Evolutionary conservation across 1,140 invertebrate species (phyloP), one percentile per base, ranked within the genome.

Genomic region (Diachasma alloeum): DNA sequence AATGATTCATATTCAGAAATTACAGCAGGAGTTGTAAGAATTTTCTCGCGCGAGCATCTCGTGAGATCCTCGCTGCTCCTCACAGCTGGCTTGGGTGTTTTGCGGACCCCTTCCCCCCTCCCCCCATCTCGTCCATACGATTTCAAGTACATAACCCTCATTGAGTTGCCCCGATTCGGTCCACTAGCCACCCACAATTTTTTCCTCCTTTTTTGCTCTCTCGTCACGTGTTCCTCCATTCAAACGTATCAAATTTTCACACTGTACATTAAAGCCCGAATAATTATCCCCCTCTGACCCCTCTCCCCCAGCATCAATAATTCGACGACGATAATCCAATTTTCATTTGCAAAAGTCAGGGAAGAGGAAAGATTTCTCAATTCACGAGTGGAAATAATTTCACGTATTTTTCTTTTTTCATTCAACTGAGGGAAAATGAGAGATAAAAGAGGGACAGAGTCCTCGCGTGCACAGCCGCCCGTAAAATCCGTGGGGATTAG

Each of bases 401-500:
- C 24, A 24, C 19, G 22, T 63, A 26, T 31, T 63, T 24, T 24
- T 63, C 22, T 26, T 63, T 63, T 13, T 26, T 53, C n/a, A 53
- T 6, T 17, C n/a, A 63, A 24, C 19, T 26, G 59, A 63, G 59
- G 15, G 31, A 73, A 59, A 56, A 42, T 46, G 53, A 74, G 46
- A 71, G 56, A 39, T 11, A 75, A 59, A 72, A 70, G 68, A 72
- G n/a, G 48, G 26, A 59, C 31, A 74, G 39, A 73, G 67, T 59
- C 48, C 10, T 72, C 77, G 80, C 80, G 71, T 77, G 78, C 81
- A 83, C 82, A 82, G 80, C 74, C 81, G 78, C 42, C 81, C 82
- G 83, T 86, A 87, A 88, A 88, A 87, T 87, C 87, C 85, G 67
- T 79, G 77, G 80, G 85, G 87, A 86, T 89, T 89, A 89, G 81